Conservation (phyloP, 2,113 vertebrate species). For the Lynx canadensis region DNA sequence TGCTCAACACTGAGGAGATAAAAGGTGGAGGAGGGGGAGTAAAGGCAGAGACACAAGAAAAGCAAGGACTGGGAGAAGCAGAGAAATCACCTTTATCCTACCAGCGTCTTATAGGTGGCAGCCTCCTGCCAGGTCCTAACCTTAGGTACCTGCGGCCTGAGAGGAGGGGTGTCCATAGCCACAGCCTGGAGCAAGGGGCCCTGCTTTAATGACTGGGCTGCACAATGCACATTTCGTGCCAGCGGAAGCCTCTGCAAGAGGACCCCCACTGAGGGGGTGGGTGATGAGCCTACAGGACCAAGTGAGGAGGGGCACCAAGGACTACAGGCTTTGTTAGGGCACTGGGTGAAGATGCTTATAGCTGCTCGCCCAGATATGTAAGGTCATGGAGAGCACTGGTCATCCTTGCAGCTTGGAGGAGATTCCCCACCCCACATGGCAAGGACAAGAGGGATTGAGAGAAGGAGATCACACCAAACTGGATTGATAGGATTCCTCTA, state of each 20-base stretch:
- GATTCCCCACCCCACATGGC: rapidly evolving
- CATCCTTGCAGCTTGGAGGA: background rate
- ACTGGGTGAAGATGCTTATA: background rate
- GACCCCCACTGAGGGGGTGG: rapidly evolving
- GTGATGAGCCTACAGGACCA: background rate
- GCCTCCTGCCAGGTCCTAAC: background rate
- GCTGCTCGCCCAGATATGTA: background rate
- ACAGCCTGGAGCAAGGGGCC: too few relatives aligned
- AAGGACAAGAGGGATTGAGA: background rate
- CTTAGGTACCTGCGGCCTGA: too few relatives aligned
- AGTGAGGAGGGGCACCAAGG: too few relatives aligned
- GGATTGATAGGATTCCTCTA: background rate
- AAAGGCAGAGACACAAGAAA: background rate
- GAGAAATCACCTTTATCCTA: background rate
- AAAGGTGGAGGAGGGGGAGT: background rate
- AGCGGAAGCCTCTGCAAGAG: background rate
- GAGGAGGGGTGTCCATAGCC: too few relatives aligned
- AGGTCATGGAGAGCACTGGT: background rate
- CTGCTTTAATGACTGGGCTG: background rate
- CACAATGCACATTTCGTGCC: rapidly evolving
- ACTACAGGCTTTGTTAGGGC: too few relatives aligned
- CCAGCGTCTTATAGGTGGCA: rapidly evolving
- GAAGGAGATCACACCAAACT: background rate
- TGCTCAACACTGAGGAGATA: background rate
- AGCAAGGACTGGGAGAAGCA: background rate